Conservation (phyloP, 2,113 vertebrate genomes). For the Nothoprocta perdicaria region DNA sequence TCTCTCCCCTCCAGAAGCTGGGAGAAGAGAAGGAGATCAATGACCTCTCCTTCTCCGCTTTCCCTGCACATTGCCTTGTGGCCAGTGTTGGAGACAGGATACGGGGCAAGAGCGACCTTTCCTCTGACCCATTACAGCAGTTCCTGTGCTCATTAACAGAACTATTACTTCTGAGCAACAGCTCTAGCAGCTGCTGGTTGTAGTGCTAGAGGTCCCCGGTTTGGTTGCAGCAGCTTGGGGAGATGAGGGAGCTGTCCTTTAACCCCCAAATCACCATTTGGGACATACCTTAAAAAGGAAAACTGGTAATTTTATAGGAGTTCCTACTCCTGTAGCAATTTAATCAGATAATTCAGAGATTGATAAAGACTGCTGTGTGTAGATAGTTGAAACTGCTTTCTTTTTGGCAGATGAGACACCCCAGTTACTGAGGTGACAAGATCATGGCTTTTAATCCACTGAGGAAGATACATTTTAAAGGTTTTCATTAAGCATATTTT, state of each 20-base stretch:
- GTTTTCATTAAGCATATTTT: not conserved
- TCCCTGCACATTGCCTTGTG: not conserved
- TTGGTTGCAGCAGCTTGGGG: not conserved
- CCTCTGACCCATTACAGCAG: not conserved
- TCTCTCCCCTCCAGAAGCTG: not conserved
- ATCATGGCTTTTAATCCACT: not conserved
- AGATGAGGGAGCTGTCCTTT: not conserved
- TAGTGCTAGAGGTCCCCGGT: not conserved
- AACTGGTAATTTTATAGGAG: not conserved
- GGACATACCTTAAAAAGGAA: not conserved
- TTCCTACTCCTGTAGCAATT: not conserved
- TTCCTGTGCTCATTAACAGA: not conserved
- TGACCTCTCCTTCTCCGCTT: not conserved
- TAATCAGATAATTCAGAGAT: not conserved
- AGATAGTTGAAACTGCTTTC: not conserved
- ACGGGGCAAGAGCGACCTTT: not conserved
- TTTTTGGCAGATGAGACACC: not conserved
- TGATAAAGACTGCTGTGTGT: not conserved
- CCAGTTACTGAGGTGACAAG: not conserved
- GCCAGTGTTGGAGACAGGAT: not conserved
- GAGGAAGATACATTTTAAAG: not conserved
- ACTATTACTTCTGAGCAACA: not conserved
- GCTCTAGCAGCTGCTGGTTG: not conserved
- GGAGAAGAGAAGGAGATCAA: not conserved
- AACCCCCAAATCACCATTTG: not conserved